These are phyloP conservation scores for Drosophila koepferae DNA, from an alignment of 2,888 invertebrate species.

Conservation along the genomic window DNA sequence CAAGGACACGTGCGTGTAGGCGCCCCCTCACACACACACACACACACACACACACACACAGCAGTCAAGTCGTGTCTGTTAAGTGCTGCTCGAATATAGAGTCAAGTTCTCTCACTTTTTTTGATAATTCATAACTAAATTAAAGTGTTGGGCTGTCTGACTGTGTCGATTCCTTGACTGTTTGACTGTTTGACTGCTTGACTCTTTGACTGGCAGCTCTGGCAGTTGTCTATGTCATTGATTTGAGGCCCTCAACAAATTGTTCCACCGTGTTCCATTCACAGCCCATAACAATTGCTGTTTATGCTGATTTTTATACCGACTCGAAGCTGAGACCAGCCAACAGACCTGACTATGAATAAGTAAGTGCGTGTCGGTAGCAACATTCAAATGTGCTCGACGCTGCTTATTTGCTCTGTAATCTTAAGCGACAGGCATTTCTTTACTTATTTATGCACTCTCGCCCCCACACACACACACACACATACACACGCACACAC, in stretches of 20 bases:
- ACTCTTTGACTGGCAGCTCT: constrained; percentile 28
- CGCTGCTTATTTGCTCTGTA: constrained; percentile 74
- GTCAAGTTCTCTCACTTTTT: constrained; percentile 24
- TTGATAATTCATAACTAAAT: constrained; percentile 61
- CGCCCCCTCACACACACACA: constrained; percentile 4
- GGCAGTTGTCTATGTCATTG: constrained; percentile 35
- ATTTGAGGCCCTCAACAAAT: constrained; percentile 14
- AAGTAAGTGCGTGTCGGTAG: constrained; percentile 71
- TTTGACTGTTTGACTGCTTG: constrained; percentile 14
- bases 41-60: constrained; percentile 6
- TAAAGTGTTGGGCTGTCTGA: constrained; percentile 45
- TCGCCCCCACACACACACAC: constrained; percentile 58
- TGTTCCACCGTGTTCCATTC: constrained; percentile 53
- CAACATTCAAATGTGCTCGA: constrained; percentile 63
- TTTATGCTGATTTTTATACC: constrained; percentile 80
- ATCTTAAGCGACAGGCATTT: constrained; percentile 82
- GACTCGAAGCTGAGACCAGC: constrained; percentile 19
- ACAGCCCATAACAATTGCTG: constrained; percentile 79
- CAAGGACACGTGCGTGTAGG: constrained; percentile 78
- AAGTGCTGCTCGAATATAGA: constrained; percentile 37
- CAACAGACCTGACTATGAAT: constrained; percentile 77
- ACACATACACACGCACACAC: constrained; percentile 54
- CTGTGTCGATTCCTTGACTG: constrained; percentile 11
- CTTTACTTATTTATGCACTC: constrained; percentile 78
- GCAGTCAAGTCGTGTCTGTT: constrained; percentile 19